Base-by-base conservation (phyloP, 30 jellyfish, hydroid and myxozoan species). In the Nemopilema nomurai region DNA sequence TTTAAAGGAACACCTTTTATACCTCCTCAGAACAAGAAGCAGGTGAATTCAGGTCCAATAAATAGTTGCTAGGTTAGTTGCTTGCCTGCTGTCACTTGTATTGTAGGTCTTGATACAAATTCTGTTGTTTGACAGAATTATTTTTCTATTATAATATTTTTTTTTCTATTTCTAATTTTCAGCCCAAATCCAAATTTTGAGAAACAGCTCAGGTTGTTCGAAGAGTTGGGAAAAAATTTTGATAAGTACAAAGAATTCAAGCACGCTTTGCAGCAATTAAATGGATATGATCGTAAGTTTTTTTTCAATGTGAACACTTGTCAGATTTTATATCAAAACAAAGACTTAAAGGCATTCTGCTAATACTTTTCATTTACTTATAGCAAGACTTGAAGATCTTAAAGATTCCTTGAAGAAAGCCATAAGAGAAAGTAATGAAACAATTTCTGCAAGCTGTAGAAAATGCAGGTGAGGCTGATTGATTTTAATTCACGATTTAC, bases 161-260 rank as follows among this genome's bases (percentile, higher is more conserved):
- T n/a, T n/a, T n/a, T n/a, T n/a, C n/a, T n/a, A n/a, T n/a, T n/a
- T n/a, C n/a, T 67, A 1, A 22, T 29, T 70, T 70, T 28, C 65
- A 70, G 81, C 18, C 81, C 81, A 29, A 70, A 70, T 57, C 81
- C 81, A 30, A 70, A 30, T 30, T 70, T 70, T 70, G 81, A 70
- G 65, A 70, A 28, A 23, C 81, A 70, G 81, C 65, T 70, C 29
- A 51, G 81, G 22, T 28, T 70, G 21, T 70, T 70, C 29, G 81
- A 70, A 23, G 25, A 57, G 25, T 64, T 26, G 8, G 81, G 81
- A 3, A 70, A 70, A 18, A 70, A 29, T 57, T 70, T 70, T 28
- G 81, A 28, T 18, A 70, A 70, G 23, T 70, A 26, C 49, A 26
- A 29, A 21, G 62, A 70, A 57, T 30, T 70, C 26, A 70, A 41